A percentile compares a stretch with the other conserved stretches of the same genome.
These are phyloP conservation scores for Contarinia nasturtii DNA, from an alignment of 1,140 invertebrate species.

Conservation along the genomic window DNA sequence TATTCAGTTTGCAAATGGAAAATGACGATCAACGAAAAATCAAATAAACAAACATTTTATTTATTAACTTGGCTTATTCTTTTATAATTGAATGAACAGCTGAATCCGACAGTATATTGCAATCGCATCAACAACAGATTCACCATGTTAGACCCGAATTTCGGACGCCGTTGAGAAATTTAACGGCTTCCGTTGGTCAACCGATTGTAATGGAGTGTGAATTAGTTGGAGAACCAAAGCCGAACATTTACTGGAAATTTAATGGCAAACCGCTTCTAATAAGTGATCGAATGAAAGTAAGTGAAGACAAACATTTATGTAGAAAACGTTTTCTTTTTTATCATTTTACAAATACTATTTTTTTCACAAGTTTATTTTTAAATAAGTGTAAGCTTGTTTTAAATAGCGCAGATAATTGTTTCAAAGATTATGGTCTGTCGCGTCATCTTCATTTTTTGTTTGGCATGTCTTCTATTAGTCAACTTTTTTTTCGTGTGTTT, in stretches of 20 bases:
- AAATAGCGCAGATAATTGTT: no score
- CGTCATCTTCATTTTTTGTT: no score
- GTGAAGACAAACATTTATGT: conserved; percentile 25
- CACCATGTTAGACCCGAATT: conserved; percentile 30
- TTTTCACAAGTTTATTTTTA: not conserved
- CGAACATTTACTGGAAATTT: conserved; percentile 42
- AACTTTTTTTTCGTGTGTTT: no score
- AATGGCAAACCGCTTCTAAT: conserved; percentile 38
- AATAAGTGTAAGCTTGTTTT: not conserved
- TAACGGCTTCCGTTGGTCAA: conserved; percentile 40
- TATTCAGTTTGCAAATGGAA: not conserved
- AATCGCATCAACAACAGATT: no score
- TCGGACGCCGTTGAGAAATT: conserved; percentile 37
- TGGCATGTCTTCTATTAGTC: no score
- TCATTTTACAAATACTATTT: no score
- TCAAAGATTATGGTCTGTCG: no score
- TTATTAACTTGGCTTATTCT: not conserved
- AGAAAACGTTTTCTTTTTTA: not conserved
- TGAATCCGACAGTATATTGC: no score
- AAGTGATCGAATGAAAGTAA: conserved; percentile 18
- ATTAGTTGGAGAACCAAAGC: conserved; percentile 54
- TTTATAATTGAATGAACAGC: no score
- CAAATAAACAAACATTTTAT: not conserved
- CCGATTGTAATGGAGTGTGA: conserved; percentile 49
- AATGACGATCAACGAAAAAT: not conserved